A percentile compares a stretch with the other conserved stretches of the same genome.
phyloP scores from a whole-genome alignment of 2,888 invertebrate species.

The Idaea straminata region DNA sequence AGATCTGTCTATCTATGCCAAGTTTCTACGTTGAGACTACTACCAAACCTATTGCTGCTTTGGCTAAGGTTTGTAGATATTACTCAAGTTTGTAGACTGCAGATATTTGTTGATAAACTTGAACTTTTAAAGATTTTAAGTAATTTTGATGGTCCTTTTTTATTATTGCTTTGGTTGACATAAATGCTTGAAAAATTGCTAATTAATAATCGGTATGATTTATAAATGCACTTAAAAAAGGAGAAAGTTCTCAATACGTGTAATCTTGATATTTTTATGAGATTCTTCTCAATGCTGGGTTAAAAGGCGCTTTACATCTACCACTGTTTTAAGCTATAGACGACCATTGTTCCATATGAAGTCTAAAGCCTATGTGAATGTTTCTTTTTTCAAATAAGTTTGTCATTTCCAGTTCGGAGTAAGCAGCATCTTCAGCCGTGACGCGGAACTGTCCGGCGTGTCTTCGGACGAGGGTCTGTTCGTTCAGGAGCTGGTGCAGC shows the following conservation, averaged over 20 bases:
- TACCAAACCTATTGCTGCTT: constrained; percentile 80
- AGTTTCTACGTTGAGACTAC: constrained; percentile 83
- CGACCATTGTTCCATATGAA: too few species aligned
- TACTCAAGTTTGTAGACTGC: neutral
- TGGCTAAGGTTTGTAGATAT: constrained; percentile 68
- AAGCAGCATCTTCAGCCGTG: constrained; percentile 79
- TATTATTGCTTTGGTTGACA: too few species aligned
- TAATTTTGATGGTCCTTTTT: neutral
- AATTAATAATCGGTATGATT: too few species aligned
- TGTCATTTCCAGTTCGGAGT: constrained; percentile 73
- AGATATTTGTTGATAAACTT: too few species aligned
- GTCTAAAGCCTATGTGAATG: neutral
- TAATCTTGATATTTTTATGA: too few species aligned
- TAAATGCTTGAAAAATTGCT: too few species aligned
- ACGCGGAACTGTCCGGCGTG: constrained; percentile 81
- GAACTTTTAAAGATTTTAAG: too few species aligned
- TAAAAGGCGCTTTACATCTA: too few species aligned
- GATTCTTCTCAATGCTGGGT: too few species aligned
- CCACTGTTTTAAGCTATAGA: too few species aligned
- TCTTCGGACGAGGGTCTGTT: constrained; percentile 82
- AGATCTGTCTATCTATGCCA: constrained; percentile 78
- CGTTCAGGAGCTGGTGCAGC: constrained; percentile 83
- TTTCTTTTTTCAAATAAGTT: constrained; percentile 3
- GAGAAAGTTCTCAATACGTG: too few species aligned
- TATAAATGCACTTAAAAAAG: too few species aligned